Conservation (phyloP, 2,113 vertebrate species). For the Periophthalmus modestus region DNA sequence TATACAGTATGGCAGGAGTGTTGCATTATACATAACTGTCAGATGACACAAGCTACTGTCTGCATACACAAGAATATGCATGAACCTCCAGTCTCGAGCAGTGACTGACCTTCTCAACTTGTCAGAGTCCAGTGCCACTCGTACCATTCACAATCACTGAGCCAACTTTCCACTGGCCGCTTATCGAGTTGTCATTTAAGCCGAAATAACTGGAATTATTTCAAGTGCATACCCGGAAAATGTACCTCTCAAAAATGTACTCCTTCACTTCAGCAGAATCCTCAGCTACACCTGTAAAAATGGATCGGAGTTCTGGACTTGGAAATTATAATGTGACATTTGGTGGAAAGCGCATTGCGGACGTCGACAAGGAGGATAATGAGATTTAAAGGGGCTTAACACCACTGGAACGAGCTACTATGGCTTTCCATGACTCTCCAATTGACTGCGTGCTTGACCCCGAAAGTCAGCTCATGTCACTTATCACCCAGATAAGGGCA, state of each 20-base stretch:
- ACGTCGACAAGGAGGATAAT: constrained; percentile 46
- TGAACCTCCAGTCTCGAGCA: neutral
- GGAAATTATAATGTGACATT: constrained; percentile 64
- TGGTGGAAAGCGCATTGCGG: constrained; percentile 51
- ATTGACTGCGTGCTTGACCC: constrained; percentile 47
- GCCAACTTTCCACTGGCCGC: neutral
- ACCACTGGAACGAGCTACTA: constrained; percentile 36
- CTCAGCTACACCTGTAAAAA: constrained; percentile 25
- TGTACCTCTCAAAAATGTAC: constrained; percentile 7
- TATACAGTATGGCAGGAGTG: neutral
- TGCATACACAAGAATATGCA: neutral
- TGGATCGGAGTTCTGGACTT: constrained; percentile 29
- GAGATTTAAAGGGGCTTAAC: constrained; percentile 57
- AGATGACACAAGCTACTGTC: neutral
- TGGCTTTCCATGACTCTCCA: constrained; percentile 44
- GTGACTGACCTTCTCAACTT: constrained; percentile 10
- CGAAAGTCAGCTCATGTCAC: constrained; percentile 51
- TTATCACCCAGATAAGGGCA: constrained; percentile 51
- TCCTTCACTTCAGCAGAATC: constrained; percentile 36
- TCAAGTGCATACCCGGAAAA: neutral
- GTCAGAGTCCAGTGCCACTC: constrained; percentile 7
- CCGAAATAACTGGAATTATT: constrained; percentile 1
- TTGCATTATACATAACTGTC: constrained; percentile 5
- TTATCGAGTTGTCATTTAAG: neutral
- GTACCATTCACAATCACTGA: neutral